Evolutionary conservation across 2,113 vertebrate species (phyloP).

Genomic region (Bos taurus): DNA sequence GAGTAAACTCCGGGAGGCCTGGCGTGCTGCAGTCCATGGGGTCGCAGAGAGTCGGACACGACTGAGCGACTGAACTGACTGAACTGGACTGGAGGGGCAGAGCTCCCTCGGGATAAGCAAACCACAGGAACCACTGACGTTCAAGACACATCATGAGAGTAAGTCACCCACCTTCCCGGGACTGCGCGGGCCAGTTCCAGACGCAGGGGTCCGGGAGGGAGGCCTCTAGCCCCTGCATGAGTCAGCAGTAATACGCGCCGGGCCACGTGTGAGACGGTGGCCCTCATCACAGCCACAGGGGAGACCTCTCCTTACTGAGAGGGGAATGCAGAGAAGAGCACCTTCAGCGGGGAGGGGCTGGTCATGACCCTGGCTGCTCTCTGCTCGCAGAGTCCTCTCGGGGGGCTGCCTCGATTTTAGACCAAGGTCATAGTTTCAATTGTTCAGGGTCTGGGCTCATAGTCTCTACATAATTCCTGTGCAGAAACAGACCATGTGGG

Average conservation of each 20-base stretch:
- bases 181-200: no score
- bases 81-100: neutral
- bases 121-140: neutral
- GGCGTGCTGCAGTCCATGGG: neutral
- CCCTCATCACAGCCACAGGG: no score
- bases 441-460: neutral
- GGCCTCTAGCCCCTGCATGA: neutral
- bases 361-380: neutral
- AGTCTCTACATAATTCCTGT: neutral
- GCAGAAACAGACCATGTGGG: neutral
- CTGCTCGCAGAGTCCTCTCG: neutral
- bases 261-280: neutral
- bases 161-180: neutral
- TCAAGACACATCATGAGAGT: neutral
- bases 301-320: neutral
- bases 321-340: neutral
- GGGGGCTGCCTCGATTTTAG: neutral
- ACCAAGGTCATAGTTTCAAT: neutral
- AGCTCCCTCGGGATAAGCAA: neutral
- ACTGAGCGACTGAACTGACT: neutral
- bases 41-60: rapidly evolving
- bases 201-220: neutral
- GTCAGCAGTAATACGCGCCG: neutral
- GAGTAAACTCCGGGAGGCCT: neutral
- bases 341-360: neutral